Base-by-base conservation (phyloP, 2,888 invertebrate genomes). In the Conops quadrifasciatus region DNA sequence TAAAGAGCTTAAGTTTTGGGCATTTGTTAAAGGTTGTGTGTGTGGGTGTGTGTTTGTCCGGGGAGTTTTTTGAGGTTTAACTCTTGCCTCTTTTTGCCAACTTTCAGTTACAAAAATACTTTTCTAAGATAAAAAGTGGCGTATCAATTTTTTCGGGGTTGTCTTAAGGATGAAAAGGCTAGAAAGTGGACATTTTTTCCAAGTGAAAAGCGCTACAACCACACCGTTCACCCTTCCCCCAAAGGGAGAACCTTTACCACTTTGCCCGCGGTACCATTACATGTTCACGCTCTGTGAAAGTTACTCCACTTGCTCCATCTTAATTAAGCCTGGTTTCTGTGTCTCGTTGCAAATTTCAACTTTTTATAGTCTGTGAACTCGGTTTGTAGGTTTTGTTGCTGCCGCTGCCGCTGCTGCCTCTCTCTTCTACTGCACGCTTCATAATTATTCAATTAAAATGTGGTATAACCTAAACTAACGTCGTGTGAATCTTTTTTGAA, bases 401-500 rank as follows among this genome's bases (percentile, higher is more conserved):
- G 28, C n/a, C 26, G 13, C 24, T 19, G 7, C 19, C 24, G 16
- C 9, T n/a, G n/a, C 24, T 65, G 19, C 65, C 13, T 0, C n/a
- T 19, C 21, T 47, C 21, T 56, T 11, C 13, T 56, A 21, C 21
- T 56, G 58, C 26, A 15, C 13, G 49, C 62, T 68, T 19, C 51
- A 36, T 68, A 68, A 68, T 68, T 30, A 68, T 60, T 68, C 60
- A 60, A 68, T 68, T 68, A 68, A 51, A 68, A 51, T 51, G 49
- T 62, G 59, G 36, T n/a, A n/a, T n/a, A n/a, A n/a, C n/a, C 49
- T 36, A 24, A 24, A 24, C 28, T n/a, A 62, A 21, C 16, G 53
- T 51, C 68, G 62, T 68, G 68, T 53, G 68, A 60, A 62, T 47
- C 9, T 59, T n/a, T 65, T 36, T n/a, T 62, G 15, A n/a, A 43